A percentile compares a stretch with the other conserved stretches of the same genome.
Conservation (phyloP, 2,797 vertebrate species). For the Melanotaenia boesemani region DNA sequence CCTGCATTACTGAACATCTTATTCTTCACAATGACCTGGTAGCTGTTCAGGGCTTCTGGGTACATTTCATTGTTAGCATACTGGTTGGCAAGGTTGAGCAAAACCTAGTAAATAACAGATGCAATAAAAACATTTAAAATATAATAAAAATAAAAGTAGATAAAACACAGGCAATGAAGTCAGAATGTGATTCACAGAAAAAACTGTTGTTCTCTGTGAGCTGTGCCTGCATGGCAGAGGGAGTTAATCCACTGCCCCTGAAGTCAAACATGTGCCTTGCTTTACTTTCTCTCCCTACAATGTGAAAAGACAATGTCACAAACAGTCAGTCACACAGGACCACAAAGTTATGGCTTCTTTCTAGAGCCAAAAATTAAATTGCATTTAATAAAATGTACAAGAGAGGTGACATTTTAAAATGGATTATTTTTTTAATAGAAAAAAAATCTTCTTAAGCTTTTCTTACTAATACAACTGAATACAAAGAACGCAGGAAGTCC, state of each 20-base stretch:
- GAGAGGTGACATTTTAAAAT: neutral
- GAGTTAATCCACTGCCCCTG: neutral
- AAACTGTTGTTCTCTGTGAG: neutral
- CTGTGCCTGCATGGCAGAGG: conserved; percentile 12
- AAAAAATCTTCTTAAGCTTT: neutral
- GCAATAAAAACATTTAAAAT: conserved; percentile 1
- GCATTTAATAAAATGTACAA: neutral
- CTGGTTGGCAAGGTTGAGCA: conserved; percentile 96
- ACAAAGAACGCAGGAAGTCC: neutral
- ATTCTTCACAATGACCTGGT: conserved; percentile 97
- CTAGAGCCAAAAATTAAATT: neutral
- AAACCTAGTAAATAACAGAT: conserved; percentile 82
- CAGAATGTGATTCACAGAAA: neutral
- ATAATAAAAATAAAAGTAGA: neutral
- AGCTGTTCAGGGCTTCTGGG: conserved; percentile 94
- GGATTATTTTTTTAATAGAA: no score
- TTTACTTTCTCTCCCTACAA: conserved; percentile 23
- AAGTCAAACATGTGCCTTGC: conserved; percentile 9
- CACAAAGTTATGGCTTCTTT: neutral
- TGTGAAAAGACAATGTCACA: conserved; percentile 6
- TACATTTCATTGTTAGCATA: conserved; percentile 97
- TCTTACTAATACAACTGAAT: neutral
- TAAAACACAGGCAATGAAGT: neutral
- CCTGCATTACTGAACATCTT: conserved; percentile 97
- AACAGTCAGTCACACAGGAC: neutral